These are phyloP conservation scores for Laterallus jamaicensis DNA, from an alignment of 2,113 vertebrate species.

Conservation along the genomic window DNA sequence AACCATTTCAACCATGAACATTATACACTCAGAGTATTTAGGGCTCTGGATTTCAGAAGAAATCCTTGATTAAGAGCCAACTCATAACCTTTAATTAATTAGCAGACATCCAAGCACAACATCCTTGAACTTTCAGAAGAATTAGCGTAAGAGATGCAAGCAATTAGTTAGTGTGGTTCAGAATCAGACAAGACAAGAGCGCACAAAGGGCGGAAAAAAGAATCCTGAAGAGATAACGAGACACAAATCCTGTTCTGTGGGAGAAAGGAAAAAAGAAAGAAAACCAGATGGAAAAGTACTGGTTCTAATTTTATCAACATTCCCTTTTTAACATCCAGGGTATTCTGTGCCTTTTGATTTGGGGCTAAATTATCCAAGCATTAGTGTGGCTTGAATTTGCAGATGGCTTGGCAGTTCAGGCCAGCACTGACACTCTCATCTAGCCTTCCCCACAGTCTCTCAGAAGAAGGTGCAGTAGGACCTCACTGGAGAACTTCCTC, in stretches of 20 bases:
- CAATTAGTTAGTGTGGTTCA: constrained; percentile 73
- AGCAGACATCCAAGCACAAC: constrained; percentile 71
- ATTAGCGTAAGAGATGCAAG: constrained; percentile 70
- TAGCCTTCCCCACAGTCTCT: neutral
- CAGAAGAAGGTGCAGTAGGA: neutral
- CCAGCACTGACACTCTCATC: neutral
- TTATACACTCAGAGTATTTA: neutral
- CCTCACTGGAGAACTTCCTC: fast-evolving
- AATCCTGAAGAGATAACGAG: neutral
- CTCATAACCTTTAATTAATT: constrained; percentile 77
- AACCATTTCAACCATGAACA: neutral
- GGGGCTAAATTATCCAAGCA: neutral
- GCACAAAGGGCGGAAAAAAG: neutral
- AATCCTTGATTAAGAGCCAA: constrained; percentile 70
- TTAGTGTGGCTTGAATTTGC: neutral
- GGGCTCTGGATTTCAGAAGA: constrained; percentile 39
- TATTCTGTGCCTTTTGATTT: neutral
- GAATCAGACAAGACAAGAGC: constrained; percentile 50
- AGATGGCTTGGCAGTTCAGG: neutral
- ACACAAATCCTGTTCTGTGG: neutral
- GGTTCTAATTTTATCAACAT: neutral
- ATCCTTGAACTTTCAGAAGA: constrained; percentile 76
- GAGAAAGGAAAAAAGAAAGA: neutral
- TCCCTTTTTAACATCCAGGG: neutral
- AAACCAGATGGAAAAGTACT: neutral